These are phyloP conservation scores for Drosophila nr. perissopoda DNA, from an alignment of 2,888 invertebrate species.

Conservation along the genomic window DNA sequence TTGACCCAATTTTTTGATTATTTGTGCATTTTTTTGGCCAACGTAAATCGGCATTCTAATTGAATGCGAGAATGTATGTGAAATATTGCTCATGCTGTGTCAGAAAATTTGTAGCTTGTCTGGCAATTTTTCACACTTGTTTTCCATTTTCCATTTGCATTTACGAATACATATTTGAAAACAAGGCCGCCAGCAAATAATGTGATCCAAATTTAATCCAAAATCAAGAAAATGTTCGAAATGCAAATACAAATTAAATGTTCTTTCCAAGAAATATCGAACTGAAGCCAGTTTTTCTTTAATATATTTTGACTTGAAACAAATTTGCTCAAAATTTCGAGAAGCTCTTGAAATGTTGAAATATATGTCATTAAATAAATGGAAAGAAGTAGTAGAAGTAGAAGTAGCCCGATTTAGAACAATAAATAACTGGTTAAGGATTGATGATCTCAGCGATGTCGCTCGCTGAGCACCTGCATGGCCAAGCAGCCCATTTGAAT, in stretches of 20 bases:
- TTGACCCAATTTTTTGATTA: constrained; percentile 3
- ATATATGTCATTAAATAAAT: neutral
- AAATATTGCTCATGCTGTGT: constrained; percentile 2
- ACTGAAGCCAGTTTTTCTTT: neutral
- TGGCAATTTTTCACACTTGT: constrained; percentile 53
- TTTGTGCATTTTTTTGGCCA: constrained; percentile 6
- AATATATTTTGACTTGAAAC: neutral
- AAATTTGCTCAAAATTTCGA: neutral
- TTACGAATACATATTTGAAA: constrained; percentile 17
- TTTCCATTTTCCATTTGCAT: constrained; percentile 33
- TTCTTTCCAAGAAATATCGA: neutral
- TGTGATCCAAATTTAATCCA: neutral
- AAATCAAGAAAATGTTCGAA: neutral
- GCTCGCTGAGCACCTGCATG: neutral
- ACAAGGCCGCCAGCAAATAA: constrained; percentile 26
- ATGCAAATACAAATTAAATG: neutral
- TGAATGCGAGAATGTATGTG: neutral
- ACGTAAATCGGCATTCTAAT: neutral
- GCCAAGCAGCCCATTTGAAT: neutral
- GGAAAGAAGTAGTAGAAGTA: neutral
- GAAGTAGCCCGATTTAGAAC: too few species aligned
- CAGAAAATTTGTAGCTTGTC: constrained; percentile 23
- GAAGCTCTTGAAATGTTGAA: neutral
- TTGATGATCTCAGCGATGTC: constrained; percentile 1
- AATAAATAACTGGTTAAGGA: neutral